These are phyloP conservation scores for Augochlora pura DNA, from an alignment of 1,140 invertebrate genomes.

Conservation along the genomic window DNA sequence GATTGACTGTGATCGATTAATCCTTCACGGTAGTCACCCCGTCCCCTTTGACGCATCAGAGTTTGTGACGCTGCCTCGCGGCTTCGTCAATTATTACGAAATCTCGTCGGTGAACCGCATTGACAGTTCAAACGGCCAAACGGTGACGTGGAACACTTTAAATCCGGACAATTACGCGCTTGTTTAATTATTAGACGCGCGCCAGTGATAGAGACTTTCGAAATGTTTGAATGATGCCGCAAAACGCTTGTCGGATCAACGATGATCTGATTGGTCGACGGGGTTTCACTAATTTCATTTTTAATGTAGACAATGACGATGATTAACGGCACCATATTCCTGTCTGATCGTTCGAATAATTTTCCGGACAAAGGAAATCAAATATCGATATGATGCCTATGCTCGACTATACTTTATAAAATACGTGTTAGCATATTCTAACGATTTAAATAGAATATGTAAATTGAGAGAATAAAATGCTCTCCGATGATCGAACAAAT, in stretches of 20 bases:
- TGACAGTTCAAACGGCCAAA: constrained; percentile 16
- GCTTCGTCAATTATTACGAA: constrained; percentile 32
- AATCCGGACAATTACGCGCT: constrained; percentile 24
- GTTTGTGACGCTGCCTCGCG: not conserved
- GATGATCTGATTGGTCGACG: not conserved
- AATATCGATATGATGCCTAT: too few relatives aligned
- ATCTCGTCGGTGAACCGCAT: not conserved
- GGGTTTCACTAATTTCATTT: not conserved
- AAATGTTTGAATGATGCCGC: not conserved
- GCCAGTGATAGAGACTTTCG: not conserved
- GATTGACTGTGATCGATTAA: constrained; percentile 30
- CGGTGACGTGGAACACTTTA: constrained; percentile 13
- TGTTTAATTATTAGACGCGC: constrained; percentile 22
- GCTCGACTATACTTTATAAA: too few relatives aligned
- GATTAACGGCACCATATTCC: not conserved
- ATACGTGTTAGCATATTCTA: too few relatives aligned
- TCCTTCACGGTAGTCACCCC: not conserved
- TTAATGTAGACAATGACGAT: not conserved
- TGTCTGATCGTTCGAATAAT: not conserved
- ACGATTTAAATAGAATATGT: too few relatives aligned
- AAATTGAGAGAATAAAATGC: too few relatives aligned
- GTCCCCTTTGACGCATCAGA: constrained; percentile 3
- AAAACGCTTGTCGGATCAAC: not conserved
- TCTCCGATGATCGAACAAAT: too few relatives aligned
- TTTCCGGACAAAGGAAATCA: not conserved